Percentiles rank a stretch among this genome's conserved stretches.
Conservation (phyloP, 1,140 invertebrate species). For the Meloidogyne hapla region DNA sequence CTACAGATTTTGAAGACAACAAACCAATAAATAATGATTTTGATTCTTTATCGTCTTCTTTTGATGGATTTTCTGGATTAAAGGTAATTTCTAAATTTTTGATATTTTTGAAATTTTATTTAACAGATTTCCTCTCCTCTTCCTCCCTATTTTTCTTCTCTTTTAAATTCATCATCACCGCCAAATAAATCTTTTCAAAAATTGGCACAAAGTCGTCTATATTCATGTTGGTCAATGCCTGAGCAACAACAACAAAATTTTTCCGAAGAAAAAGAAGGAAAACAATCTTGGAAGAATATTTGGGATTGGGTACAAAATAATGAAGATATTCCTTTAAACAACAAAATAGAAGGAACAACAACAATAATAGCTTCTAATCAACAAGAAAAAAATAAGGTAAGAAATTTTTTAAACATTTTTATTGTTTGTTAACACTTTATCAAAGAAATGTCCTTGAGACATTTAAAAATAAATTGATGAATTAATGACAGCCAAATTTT, state of each 20-base stretch:
- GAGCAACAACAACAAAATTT: neutral
- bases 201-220: slow-evolving; percentile 20
- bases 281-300: slow-evolving; percentile 20
- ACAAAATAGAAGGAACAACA: neutral
- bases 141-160: neutral
- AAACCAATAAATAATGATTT: neutral
- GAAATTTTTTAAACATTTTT: neutral
- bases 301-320: slow-evolving; percentile 26
- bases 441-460: too few relatives aligned
- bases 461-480: too few relatives aligned
- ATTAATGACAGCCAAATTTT: too few relatives aligned
- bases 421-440: too few relatives aligned
- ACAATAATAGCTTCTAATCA: neutral
- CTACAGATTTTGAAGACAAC: neutral
- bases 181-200: neutral
- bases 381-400: slow-evolving; percentile 10
- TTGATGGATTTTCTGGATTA: neutral
- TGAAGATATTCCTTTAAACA: neutral
- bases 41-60: neutral
- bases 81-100: neutral
- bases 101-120: neutral
- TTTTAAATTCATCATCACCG: neutral
- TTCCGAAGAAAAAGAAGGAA: slow-evolving; percentile 9
- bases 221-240: slow-evolving; percentile 23
- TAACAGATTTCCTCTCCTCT: neutral